Conservation (phyloP, 1,140 invertebrate species). For the Drosophila ercepeae region DNA sequence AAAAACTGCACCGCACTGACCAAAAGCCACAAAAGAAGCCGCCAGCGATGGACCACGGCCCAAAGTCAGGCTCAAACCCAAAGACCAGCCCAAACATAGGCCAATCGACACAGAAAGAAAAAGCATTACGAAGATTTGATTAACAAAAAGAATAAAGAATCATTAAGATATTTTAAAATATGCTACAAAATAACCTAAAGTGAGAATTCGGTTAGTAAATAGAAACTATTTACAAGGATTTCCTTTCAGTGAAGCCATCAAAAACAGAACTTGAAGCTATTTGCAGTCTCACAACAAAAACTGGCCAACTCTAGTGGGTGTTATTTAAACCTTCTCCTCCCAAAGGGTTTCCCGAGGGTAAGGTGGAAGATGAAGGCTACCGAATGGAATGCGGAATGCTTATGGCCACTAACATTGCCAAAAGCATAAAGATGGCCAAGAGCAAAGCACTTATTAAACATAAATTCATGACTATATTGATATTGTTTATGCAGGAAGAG, state of each 20-base stretch:
- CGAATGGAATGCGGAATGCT: constrained; percentile 60
- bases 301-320: constrained; percentile 33
- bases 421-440: neutral
- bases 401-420: constrained; percentile 28
- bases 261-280: constrained; percentile 32
- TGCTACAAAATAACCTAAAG: neutral
- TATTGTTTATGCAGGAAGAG: constrained; percentile 15
- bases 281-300: constrained; percentile 39
- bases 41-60: constrained; percentile 49
- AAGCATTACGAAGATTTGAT: neutral
- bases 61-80: constrained; percentile 37
- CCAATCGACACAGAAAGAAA: constrained; percentile 3
- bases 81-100: constrained; percentile 36
- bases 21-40: constrained; percentile 75
- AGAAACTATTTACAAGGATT: neutral
- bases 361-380: constrained; percentile 31
- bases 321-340: constrained; percentile 11
- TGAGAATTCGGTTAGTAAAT: neutral
- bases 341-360: neutral
- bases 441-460: constrained; percentile 67
- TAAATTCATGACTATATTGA: constrained; percentile 64
- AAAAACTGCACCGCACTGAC: constrained; percentile 69
- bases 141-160: neutral
- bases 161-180: neutral
- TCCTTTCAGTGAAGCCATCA: constrained; percentile 28